Percentiles rank a stretch among this genome's conserved stretches.
These are phyloP conservation scores for Macrophya annulata DNA, from an alignment of 2,888 invertebrate species.

Conservation along the genomic window DNA sequence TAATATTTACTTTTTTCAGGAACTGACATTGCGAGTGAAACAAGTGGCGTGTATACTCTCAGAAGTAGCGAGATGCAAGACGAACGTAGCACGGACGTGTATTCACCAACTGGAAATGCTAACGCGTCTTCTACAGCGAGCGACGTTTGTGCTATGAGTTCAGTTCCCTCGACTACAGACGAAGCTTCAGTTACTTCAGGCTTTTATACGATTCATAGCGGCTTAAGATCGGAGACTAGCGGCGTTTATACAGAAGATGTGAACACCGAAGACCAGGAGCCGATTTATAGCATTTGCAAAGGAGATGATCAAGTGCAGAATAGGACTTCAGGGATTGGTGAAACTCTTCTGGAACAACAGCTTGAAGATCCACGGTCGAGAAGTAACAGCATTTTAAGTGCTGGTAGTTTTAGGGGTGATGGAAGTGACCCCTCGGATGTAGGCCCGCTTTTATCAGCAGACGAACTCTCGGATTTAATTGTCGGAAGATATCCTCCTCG, in stretches of 20 bases:
- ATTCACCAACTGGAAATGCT: constrained; percentile 71
- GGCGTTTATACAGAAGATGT: constrained; percentile 75
- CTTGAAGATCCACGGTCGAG: constrained; percentile 71
- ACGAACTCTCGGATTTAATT: constrained; percentile 91
- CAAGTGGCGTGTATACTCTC: constrained; percentile 92
- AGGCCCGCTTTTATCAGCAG: constrained; percentile 89
- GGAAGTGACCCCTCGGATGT: constrained; percentile 94
- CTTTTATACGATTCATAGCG: constrained; percentile 78
- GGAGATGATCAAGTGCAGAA: constrained; percentile 71
- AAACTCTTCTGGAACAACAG: constrained; percentile 45
- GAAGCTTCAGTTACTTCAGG: constrained; percentile 78
- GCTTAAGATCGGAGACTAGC: constrained; percentile 76
- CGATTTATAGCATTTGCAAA: constrained; percentile 77
- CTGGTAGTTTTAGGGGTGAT: constrained; percentile 92
- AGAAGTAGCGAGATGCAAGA: constrained; percentile 80
- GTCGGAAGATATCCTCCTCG: constrained; percentile 90
- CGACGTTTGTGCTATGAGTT: constrained; percentile 74
- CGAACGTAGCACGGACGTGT: constrained; percentile 72
- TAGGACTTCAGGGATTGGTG: constrained; percentile 56
- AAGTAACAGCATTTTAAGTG: constrained; percentile 90
- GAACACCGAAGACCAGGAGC: constrained; percentile 72
- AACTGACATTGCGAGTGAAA: constrained; percentile 86
- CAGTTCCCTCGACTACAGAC: constrained; percentile 77
- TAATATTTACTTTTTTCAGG: constrained; percentile 59
- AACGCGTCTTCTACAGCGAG: constrained; percentile 74